phyloP scores from a whole-genome alignment of 2,113 vertebrate species.

The Zapus hudsonius region DNA sequence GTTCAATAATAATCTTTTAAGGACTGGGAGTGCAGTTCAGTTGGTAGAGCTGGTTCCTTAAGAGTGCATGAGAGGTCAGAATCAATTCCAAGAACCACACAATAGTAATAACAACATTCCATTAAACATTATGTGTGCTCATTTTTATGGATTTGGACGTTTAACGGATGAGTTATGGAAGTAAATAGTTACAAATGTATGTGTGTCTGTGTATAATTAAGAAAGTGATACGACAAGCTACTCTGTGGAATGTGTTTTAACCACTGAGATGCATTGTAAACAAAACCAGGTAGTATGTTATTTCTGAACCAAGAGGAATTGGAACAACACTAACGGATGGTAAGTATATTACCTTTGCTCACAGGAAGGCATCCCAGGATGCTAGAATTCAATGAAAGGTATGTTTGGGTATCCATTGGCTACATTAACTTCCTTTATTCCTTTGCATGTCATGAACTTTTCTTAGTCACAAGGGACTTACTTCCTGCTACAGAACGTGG shows the following conservation, averaged over 20 bases:
- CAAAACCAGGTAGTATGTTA: not conserved
- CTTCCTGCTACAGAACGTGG: not conserved
- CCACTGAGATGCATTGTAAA: not conserved
- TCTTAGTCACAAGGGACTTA: not conserved
- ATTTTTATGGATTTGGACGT: not conserved
- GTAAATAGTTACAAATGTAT: not conserved
- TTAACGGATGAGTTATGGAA: not conserved
- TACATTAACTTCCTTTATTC: not conserved
- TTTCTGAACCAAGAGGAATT: slow-evolving; percentile 22
- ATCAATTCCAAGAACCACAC: not conserved
- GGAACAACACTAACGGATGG: not conserved
- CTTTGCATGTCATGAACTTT: not conserved
- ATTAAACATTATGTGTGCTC: slow-evolving; percentile 8
- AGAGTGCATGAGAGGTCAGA: not conserved
- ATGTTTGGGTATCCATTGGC: not conserved
- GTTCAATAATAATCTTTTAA: not conserved
- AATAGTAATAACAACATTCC: not conserved
- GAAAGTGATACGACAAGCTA: not conserved
- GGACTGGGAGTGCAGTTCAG: too few species aligned
- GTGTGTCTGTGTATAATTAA: slow-evolving; percentile 11
- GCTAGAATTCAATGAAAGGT: not conserved
- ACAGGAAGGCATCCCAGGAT: not conserved
- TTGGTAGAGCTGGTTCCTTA: not conserved
- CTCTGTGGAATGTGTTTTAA: not conserved
- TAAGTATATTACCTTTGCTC: not conserved